Evolutionary conservation across 1,140 invertebrate genomes (phyloP), one percentile per base, ranked within the genome.

Genomic region (Goniozus legneri): DNA sequence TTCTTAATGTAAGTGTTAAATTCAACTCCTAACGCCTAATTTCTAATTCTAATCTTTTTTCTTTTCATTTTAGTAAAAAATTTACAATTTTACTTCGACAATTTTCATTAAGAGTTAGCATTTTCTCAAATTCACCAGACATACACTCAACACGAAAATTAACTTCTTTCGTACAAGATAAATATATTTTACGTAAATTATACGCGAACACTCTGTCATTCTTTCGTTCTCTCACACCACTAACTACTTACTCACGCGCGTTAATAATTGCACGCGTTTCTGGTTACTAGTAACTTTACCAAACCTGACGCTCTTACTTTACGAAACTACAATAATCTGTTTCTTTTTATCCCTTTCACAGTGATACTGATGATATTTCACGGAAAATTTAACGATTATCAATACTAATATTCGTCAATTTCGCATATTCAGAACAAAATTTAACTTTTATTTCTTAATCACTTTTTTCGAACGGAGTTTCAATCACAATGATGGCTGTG

Each of bases 41-140:
- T 45, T 22, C 31, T 53, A 53, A 16, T 21, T 38, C 35, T 14
- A 33, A 24, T 8, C 34, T 45, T 60, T 54, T 21, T 47, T 44
- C 50, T 61, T 61, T 58, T 35, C 54, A 56, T 47, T 54, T 59
- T 50, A 54, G 58, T 68, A 64, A 65, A 73, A 71, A 71, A 71
- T 69, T 60, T 66, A 64, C 62, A 66, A 58, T 61, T 54, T 54
- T 63, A 51, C 51, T 52, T 47, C 52, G 38, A 62, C 60, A 65
- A 40, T 71, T 71, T 65, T 63, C 69, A 72, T 61, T 65, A 67
- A n/a, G n/a, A n/a, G 22, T 21, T 30, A 7, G 10, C 15, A 4
- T 16, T 6, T 15, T 36, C 24, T 4, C 35, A 39, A 27, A 13
- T 27, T 27, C 10, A 6, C 10, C 24, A 6, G 10, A 27, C 24